Evolutionary conservation across 2,797 vertebrate species (phyloP).

Genomic region (Liasis olivaceus): DNA sequence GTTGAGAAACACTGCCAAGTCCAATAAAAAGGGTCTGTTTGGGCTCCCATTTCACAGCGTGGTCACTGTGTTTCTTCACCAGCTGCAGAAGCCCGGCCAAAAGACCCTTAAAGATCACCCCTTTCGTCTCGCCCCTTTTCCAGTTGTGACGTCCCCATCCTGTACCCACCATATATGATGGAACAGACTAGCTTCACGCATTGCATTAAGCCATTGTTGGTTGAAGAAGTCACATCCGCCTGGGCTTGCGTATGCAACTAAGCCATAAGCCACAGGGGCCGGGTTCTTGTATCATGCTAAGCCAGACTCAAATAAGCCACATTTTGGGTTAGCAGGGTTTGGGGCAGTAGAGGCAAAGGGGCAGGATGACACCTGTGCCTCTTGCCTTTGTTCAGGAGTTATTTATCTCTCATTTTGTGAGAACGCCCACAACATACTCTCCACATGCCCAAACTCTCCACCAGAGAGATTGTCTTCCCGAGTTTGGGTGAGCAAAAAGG

Average conservation of each 20-base stretch:
- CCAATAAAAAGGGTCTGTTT: not conserved
- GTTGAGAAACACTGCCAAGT: not conserved
- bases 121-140: not conserved
- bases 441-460: not conserved
- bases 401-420: not conserved
- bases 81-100: not conserved
- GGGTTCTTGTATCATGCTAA: not conserved
- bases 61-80: not conserved
- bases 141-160: not conserved
- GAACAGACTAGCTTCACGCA: not conserved
- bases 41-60: not conserved
- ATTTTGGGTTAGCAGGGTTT: not conserved
- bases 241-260: not conserved
- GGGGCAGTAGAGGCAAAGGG: not conserved
- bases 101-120: not conserved
- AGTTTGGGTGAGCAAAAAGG: not conserved
- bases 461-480: not conserved
- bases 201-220: not conserved
- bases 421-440: not conserved
- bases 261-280: not conserved
- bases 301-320: not conserved
- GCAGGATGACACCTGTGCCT: not conserved
- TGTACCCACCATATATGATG: not conserved
- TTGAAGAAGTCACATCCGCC: not conserved
- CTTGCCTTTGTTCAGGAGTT: not conserved